Evolutionary conservation across 2,113 vertebrate species (phyloP).

Genomic region (Pterocles orientalis): DNA sequence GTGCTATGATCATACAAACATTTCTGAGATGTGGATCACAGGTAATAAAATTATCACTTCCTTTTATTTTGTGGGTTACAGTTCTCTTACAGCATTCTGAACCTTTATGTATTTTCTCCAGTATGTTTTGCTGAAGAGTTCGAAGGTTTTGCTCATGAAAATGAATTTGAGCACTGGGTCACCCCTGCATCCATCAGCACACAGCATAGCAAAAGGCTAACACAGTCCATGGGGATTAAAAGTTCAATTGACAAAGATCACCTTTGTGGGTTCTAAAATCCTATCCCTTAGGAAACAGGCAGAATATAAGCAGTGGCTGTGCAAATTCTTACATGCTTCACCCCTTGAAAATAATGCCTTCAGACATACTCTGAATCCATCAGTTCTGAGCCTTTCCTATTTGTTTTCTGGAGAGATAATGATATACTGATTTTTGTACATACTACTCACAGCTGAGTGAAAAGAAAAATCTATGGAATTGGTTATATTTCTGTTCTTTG

Average conservation of each 20-base stretch:
- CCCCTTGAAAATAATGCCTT: background rate
- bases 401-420: background rate
- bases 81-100: background rate
- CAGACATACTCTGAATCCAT: background rate
- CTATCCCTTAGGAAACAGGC: background rate
- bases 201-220: background rate
- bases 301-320: background rate
- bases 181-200: background rate
- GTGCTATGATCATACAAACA: background rate
- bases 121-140: background rate
- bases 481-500: background rate
- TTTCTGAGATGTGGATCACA: background rate
- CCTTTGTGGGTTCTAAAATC: background rate
- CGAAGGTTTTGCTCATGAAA: background rate
- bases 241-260: background rate
- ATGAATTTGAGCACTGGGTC: background rate
- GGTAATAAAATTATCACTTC: background rate
- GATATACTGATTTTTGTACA: background rate
- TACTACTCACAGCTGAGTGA: background rate
- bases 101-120: background rate
- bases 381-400: background rate
- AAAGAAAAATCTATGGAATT: background rate
- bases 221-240: background rate
- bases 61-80: background rate
- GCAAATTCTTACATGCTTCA: background rate